A percentile compares a stretch with the other conserved stretches of the same genome.
phyloP scores from a whole-genome alignment of 2,113 vertebrate genomes.

The Casuarius casuarius region DNA sequence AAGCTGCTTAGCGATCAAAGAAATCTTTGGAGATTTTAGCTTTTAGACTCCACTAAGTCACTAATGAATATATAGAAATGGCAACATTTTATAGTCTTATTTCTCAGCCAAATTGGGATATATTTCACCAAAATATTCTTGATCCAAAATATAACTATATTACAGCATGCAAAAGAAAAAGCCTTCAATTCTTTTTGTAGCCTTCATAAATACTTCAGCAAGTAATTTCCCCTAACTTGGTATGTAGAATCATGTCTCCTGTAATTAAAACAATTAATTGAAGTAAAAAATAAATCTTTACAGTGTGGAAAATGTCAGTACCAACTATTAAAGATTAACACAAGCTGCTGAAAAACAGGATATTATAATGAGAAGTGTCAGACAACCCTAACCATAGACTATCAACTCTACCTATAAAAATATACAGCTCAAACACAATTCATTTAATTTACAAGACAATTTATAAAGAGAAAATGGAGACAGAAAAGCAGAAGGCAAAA shows the following conservation, averaged over 20 bases:
- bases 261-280: not conserved
- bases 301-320: not conserved
- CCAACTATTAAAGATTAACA: not conserved
- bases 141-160: not conserved
- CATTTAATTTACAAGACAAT: not conserved
- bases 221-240: not conserved
- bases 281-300: not conserved
- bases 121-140: not conserved
- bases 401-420: not conserved
- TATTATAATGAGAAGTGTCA: not conserved
- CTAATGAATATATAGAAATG: not conserved
- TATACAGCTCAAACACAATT: not conserved
- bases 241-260: not conserved
- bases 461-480: not conserved
- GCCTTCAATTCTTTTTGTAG: not conserved
- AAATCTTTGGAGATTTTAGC: not conserved
- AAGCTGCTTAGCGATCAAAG: not conserved
- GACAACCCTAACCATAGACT: not conserved
- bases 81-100: not conserved
- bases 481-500: not conserved
- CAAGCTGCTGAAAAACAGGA: not conserved
- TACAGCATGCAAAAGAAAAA: not conserved
- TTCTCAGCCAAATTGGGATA: not conserved
- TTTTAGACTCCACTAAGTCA: not conserved
- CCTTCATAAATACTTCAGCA: accelerated